Conservation (phyloP, 2,888 invertebrate genomes). For the Philopedon plagiatum region DNA sequence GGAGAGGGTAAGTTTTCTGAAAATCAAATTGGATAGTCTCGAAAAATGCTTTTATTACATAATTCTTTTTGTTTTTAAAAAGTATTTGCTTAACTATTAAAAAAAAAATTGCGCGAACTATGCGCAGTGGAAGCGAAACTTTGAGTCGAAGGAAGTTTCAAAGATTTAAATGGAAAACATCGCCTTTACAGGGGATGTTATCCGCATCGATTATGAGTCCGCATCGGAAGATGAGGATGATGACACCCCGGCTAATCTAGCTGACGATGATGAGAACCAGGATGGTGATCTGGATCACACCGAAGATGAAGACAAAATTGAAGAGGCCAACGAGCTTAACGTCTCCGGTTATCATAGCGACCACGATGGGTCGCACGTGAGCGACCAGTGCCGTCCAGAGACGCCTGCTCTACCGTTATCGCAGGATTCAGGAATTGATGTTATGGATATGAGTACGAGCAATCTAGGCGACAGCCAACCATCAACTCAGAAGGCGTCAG, state of each 20-base stretch:
- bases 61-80: too few species aligned
- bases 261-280: background rate
- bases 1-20: conserved; percentile 56
- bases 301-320: conserved; percentile 7
- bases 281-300: conserved; percentile 3
- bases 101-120: too few species aligned
- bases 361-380: conserved; percentile 16
- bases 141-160: too few species aligned
- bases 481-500: background rate
- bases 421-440: conserved; percentile 19
- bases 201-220: conserved; percentile 49
- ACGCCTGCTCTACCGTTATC: conserved; percentile 1
- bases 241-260: conserved; percentile 5
- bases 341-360: conserved; percentile 26
- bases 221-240: conserved; percentile 38
- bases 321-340: background rate
- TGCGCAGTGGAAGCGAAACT: too few species aligned
- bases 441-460: conserved; percentile 10
- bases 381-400: conserved; percentile 25
- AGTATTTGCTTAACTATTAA: too few species aligned
- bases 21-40: too few species aligned
- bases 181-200: conserved; percentile 49
- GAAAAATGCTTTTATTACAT: too few species aligned
- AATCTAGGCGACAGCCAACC: conserved; percentile 11
- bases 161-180: too few species aligned